Percentiles rank a stretch among this genome's conserved stretches.
These are phyloP conservation scores for Silvanus unidentatus DNA, from an alignment of 2,888 invertebrate genomes.

Conservation along the genomic window DNA sequence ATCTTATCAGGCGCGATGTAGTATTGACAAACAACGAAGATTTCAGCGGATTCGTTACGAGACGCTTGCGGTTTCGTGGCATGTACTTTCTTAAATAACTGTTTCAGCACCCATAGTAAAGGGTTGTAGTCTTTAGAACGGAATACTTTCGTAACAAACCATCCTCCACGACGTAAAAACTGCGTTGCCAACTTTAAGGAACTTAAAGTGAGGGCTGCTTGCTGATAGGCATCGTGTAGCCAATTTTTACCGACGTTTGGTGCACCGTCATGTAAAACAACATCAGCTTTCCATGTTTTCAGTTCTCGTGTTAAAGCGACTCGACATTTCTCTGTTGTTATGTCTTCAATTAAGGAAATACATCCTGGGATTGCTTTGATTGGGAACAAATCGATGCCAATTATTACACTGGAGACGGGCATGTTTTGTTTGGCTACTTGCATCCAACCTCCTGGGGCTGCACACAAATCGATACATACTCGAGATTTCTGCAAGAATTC, in stretches of 20 bases:
- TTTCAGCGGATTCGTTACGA: conserved; percentile 97
- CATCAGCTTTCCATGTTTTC: conserved; percentile 94
- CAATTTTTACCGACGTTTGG: conserved; percentile 97
- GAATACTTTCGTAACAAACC: conserved; percentile 98
- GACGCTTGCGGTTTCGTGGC: conserved; percentile 99
- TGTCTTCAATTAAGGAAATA: conserved; percentile 86
- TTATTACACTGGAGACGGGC: conserved; percentile 91
- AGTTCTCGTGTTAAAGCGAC: conserved; percentile 75
- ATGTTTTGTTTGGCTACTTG: conserved; percentile 97
- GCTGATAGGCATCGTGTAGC: conserved; percentile 95
- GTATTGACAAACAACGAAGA: conserved; percentile 94
- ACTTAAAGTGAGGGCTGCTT: conserved; percentile 84
- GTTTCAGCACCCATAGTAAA: conserved; percentile 90
- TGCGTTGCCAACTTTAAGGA: conserved; percentile 88
- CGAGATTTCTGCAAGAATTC: conserved; percentile 92
- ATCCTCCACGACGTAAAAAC: conserved; percentile 85
- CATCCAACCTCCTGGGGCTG: conserved; percentile 99
- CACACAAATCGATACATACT: conserved; percentile 97
- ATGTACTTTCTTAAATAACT: conserved; percentile 93
- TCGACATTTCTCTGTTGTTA: conserved; percentile 92
- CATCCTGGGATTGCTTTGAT: conserved; percentile 88
- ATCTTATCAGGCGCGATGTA: conserved; percentile 89
- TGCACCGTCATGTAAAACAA: conserved; percentile 95
- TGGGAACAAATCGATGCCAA: conserved; percentile 94
- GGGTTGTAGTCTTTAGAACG: conserved; percentile 97